These are phyloP conservation scores for Cochlearius cochlearius DNA, from an alignment of 2,113 vertebrate genomes.

Conservation along the genomic window DNA sequence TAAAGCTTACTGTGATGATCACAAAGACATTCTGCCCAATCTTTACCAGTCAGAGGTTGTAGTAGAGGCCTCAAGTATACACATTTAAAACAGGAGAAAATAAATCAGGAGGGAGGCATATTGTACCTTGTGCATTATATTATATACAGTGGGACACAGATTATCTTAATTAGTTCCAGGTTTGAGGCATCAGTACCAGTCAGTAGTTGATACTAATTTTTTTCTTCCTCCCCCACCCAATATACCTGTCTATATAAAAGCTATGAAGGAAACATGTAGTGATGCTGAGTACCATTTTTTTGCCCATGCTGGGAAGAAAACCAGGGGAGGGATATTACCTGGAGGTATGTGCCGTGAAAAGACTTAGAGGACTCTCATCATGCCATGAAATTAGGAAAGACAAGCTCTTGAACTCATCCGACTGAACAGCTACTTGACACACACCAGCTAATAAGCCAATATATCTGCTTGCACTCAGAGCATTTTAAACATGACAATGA, in stretches of 20 bases:
- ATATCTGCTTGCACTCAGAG: neutral
- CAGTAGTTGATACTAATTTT: neutral
- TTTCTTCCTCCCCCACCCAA: neutral
- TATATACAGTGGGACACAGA: neutral
- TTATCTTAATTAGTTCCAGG: neutral
- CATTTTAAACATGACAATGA: neutral
- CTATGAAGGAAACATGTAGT: neutral
- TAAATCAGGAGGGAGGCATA: neutral
- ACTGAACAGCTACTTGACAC: neutral
- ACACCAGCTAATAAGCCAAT: neutral
- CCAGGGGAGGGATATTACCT: neutral
- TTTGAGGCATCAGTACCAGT: neutral
- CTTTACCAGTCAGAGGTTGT: neutral
- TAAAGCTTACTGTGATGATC: neutral
- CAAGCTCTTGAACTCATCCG: neutral
- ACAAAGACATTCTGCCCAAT: neutral
- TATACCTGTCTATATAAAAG: neutral
- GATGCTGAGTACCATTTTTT: neutral
- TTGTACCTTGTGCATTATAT: neutral
- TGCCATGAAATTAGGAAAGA: neutral
- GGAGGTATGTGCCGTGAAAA: neutral
- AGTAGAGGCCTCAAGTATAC: neutral
- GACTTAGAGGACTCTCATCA: neutral
- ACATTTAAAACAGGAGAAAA: neutral
- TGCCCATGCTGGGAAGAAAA: neutral